These are phyloP conservation scores for Lasioglossum albipes DNA, from an alignment of 1,140 invertebrate genomes.

Conservation along the genomic window DNA sequence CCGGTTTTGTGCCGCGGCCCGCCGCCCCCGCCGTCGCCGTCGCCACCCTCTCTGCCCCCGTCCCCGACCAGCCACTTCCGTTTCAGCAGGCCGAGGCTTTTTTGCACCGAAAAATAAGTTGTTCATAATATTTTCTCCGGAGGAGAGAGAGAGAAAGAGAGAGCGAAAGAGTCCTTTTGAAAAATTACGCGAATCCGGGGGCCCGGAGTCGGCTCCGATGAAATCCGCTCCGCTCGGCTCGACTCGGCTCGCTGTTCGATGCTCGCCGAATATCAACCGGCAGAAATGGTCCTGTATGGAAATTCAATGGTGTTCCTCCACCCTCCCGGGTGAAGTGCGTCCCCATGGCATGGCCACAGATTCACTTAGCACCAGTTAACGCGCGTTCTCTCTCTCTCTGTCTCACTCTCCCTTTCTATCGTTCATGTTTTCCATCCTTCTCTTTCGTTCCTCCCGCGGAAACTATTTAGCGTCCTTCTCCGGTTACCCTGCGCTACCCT, in stretches of 20 bases:
- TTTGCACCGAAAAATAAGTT: conserved; percentile 16
- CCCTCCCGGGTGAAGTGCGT: conserved; percentile 54
- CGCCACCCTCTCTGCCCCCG: too few species aligned
- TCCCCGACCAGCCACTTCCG: not conserved
- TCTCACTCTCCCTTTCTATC: not conserved
- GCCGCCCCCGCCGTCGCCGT: too few species aligned
- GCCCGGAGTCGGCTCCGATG: not conserved
- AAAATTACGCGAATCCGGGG: conserved; percentile 1
- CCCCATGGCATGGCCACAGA: conserved; percentile 68
- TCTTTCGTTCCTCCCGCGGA: conserved; percentile 25
- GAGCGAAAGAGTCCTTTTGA: not conserved
- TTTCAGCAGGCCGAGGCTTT: not conserved
- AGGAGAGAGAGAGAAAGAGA: not conserved
- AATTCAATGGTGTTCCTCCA: conserved; percentile 64
- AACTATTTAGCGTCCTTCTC: conserved; percentile 50
- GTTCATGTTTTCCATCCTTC: not conserved
- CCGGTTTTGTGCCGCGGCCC: conserved; percentile 11
- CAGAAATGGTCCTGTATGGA: conserved; percentile 51
- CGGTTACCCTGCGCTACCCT: conserved; percentile 5
- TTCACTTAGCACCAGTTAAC: conserved; percentile 73
- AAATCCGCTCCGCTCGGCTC: too few species aligned
- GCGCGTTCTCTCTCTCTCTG: conserved; percentile 31
- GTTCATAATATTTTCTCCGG: conserved; percentile 39
- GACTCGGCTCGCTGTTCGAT: conserved; percentile 10
- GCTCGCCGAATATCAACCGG: conserved; percentile 36